phyloP scores from a whole-genome alignment of 2,888 invertebrate genomes.

The Drosophila conformis region DNA sequence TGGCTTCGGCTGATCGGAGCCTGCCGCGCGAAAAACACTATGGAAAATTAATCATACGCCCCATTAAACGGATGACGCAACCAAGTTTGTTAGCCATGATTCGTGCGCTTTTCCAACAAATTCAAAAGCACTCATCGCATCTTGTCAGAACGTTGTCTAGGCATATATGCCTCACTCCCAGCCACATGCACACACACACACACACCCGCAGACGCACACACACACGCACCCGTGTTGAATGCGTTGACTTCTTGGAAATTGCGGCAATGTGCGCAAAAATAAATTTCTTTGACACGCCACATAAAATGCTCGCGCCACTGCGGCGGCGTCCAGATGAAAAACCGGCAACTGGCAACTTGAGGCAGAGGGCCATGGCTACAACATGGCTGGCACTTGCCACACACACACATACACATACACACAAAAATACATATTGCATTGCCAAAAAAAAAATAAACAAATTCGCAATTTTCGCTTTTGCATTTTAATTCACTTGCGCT shows the following conservation, averaged over 20 bases:
- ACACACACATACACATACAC: constrained; percentile 6
- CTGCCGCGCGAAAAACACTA: constrained; percentile 22
- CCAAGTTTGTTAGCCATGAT: constrained; percentile 46
- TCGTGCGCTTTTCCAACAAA: constrained; percentile 60
- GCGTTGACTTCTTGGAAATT: constrained; percentile 61
- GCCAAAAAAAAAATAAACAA: constrained; percentile 37
- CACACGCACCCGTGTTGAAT: constrained; percentile 5
- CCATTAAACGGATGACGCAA: constrained; percentile 76
- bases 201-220: background rate
- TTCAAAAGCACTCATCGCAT: constrained; percentile 62
- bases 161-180: constrained; percentile 14
- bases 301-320: constrained; percentile 49
- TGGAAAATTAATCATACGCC: constrained; percentile 76
- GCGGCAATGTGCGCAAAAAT: constrained; percentile 63
- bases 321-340: constrained; percentile 31
- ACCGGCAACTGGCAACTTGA: constrained; percentile 29
- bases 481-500: constrained; percentile 49
- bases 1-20: background rate
- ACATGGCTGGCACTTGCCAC: constrained; percentile 31
- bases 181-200: background rate
- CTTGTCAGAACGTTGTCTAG: constrained; percentile 48
- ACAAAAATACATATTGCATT: constrained; percentile 21
- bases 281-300: constrained; percentile 67
- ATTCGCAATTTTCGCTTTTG: constrained; percentile 29
- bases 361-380: constrained; percentile 32